A percentile compares a stretch with the other conserved stretches of the same genome.
phyloP scores from a whole-genome alignment of 2,113 vertebrate species.

The Sceloporus undulatus region DNA sequence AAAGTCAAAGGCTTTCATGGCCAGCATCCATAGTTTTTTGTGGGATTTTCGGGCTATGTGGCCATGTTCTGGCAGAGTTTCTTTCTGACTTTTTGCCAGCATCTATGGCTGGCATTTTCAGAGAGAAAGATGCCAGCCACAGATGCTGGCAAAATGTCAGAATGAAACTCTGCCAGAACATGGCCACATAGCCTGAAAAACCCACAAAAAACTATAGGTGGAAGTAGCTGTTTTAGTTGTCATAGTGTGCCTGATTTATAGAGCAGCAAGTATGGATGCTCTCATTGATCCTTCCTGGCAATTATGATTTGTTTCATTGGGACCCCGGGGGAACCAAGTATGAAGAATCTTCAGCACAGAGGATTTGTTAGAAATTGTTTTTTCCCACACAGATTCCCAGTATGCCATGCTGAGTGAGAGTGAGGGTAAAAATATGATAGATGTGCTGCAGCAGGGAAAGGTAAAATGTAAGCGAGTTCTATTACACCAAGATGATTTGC shows the following conservation, averaged over 20 bases:
- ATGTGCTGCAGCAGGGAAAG: slow-evolving; percentile 16
- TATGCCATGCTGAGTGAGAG: not conserved
- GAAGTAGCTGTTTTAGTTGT: not conserved
- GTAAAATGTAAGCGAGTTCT: slow-evolving; percentile 15
- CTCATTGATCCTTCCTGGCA: not conserved
- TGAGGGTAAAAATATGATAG: not conserved
- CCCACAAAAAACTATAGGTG: no score
- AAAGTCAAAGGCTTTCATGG: no score
- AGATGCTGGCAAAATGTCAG: no score
- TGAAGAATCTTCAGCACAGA: not conserved
- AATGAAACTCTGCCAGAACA: no score
- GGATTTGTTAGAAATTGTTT: not conserved
- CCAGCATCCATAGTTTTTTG: no score
- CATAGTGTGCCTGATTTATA: not conserved
- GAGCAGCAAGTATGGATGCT: not conserved
- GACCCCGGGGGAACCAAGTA: not conserved
- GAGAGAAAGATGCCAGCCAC: no score
- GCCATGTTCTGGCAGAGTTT: no score
- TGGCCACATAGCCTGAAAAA: no score
- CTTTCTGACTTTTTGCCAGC: no score
- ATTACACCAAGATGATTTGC: slow-evolving; percentile 30
- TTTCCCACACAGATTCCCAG: slow-evolving; percentile 1
- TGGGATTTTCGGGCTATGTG: no score
- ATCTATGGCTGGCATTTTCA: no score
- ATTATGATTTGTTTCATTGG: not conserved